Conservation (phyloP, 2,888 invertebrate genomes). For the Rhagonycha fulva region DNA sequence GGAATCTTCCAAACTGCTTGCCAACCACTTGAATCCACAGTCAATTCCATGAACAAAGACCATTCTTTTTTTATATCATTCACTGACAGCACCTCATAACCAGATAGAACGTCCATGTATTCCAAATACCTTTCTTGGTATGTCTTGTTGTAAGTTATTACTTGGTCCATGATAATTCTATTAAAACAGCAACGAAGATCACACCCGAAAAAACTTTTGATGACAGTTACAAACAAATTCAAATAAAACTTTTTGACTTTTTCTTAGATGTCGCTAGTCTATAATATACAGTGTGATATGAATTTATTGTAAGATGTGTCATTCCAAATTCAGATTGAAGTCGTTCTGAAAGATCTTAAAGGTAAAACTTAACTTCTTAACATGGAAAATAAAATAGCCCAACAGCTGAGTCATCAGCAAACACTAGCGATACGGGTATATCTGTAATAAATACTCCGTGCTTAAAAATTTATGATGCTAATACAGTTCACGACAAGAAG, state of each 20-base stretch:
- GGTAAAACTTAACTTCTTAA: no score
- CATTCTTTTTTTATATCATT: constrained; percentile 60
- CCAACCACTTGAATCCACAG: constrained; percentile 70
- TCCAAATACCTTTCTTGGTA: constrained; percentile 61
- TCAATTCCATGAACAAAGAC: constrained; percentile 61
- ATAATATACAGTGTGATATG: no score
- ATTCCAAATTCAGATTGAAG: no score
- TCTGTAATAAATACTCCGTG: no score
- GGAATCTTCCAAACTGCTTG: constrained; percentile 73
- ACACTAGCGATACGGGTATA: no score
- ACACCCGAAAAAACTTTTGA: not conserved
- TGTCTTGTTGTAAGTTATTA: constrained; percentile 63
- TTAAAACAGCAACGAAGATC: not conserved
- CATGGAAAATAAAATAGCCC: no score
- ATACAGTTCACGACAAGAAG: no score
- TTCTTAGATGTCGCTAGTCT: not conserved
- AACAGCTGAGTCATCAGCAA: no score
- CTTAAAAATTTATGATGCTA: no score
- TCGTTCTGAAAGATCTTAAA: no score
- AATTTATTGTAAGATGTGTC: no score
- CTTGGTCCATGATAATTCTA: constrained; percentile 58
- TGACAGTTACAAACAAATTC: not conserved
- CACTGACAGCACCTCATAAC: constrained; percentile 53
- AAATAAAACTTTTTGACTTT: not conserved
- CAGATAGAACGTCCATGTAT: constrained; percentile 58